phyloP scores from a whole-genome alignment of 2,113 vertebrate species.

The Psophia crepitans region DNA sequence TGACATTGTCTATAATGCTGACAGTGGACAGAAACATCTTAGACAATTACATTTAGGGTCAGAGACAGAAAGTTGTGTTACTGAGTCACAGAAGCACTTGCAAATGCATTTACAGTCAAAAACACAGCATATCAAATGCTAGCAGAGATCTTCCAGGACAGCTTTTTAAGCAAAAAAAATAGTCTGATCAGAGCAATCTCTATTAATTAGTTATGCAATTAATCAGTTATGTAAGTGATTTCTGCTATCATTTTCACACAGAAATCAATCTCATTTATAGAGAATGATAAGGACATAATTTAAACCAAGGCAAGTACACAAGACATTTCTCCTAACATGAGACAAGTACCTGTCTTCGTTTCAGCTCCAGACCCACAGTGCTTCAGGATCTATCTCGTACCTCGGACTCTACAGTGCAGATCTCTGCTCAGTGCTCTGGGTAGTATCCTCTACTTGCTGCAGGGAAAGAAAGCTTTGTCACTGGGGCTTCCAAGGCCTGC shows the following conservation, averaged over 20 bases:
- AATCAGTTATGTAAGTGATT: not conserved
- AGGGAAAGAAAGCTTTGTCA: not conserved
- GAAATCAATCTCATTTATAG: not conserved
- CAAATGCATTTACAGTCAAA: not conserved
- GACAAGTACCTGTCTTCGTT: not conserved
- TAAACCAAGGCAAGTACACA: not conserved
- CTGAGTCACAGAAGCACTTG: not conserved
- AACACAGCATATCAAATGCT: not conserved
- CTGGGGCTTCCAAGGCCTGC: not conserved
- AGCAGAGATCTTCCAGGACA: not conserved
- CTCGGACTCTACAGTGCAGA: not conserved
- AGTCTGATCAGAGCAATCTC: not conserved
- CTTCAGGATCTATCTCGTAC: not conserved
- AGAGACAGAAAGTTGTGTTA: not conserved
- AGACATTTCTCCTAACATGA: not conserved
- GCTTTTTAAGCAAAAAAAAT: not conserved
- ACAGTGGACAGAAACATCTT: constrained; percentile 6
- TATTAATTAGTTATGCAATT: not conserved
- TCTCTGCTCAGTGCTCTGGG: not conserved
- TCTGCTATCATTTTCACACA: not conserved
- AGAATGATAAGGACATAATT: not conserved
- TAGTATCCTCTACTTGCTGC: not conserved
- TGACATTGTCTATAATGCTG: not conserved
- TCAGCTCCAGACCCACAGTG: not conserved
- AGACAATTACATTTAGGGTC: not conserved